Evolutionary conservation across 2,113 vertebrate genomes (phyloP).

Genomic region (Sinocyclocheilus rhinocerous): DNA sequence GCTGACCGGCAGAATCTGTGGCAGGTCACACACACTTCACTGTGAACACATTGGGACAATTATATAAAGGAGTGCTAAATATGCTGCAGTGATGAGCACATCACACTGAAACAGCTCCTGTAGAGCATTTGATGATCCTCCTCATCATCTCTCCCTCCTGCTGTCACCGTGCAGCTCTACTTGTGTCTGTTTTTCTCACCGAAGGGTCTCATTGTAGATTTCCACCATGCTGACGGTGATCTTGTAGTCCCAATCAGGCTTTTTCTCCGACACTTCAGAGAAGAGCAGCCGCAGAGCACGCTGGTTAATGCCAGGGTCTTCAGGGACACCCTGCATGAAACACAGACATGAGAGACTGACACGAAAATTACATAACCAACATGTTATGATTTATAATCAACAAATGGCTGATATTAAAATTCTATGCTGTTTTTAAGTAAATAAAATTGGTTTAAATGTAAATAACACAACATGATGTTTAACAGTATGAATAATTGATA

Average conservation of each 20-base stretch:
- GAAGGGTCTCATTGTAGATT: conserved; percentile 94
- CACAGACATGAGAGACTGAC: neutral
- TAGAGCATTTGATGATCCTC: neutral
- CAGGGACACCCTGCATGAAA: conserved; percentile 76
- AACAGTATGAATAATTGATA: neutral
- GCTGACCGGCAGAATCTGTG: neutral
- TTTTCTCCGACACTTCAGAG: conserved; percentile 85
- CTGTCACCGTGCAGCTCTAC: neutral
- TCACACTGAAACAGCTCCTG: neutral
- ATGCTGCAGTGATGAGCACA: neutral
- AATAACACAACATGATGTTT: neutral
- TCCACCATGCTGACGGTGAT: conserved; percentile 91
- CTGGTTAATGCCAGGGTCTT: conserved; percentile 96
- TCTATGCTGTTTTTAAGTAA: no score
- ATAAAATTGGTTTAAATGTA: neutral
- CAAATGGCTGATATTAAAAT: no score
- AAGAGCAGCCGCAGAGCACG: conserved; percentile 91
- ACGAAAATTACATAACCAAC: neutral
- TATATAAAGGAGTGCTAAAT: neutral
- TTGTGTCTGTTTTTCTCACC: conserved; percentile 66
- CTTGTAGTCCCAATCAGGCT: conserved; percentile 85
- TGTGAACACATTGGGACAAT: neutral
- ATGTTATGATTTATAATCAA: no score
- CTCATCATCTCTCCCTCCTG: neutral
- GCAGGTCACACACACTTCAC: neutral